Conservation (phyloP, 2,113 vertebrate species). For the Sylvietta virens region DNA sequence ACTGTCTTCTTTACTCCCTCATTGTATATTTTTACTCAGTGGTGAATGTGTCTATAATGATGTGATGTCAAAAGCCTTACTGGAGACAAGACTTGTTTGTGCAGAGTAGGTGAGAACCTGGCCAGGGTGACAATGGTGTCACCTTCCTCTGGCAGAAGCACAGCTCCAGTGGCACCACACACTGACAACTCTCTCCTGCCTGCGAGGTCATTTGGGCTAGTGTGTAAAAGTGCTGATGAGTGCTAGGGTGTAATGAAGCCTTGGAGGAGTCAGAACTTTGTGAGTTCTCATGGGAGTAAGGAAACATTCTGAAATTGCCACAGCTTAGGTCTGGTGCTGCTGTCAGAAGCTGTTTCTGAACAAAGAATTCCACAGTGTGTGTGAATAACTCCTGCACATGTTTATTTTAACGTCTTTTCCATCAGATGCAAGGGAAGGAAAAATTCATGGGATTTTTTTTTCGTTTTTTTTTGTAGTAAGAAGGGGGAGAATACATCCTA, state of each 20-base stretch:
- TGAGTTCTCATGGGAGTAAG: not conserved
- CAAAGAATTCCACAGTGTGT: not conserved
- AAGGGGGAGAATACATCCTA: not conserved
- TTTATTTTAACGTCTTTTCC: not conserved
- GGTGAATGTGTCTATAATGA: not conserved
- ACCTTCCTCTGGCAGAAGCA: not conserved
- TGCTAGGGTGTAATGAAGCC: not conserved
- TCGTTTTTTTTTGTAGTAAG: not conserved
- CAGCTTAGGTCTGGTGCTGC: not conserved
- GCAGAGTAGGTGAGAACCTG: not conserved
- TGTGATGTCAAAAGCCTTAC: not conserved
- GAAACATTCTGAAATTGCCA: not conserved
- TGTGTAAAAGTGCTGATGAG: not conserved
- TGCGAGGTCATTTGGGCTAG: not conserved
- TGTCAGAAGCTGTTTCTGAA: not conserved
- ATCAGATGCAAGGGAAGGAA: not conserved
- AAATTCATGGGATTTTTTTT: rapidly evolving
- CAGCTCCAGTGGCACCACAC: not conserved
- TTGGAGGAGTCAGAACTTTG: not conserved
- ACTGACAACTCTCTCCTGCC: not conserved
- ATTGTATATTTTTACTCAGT: not conserved
- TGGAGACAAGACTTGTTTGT: not conserved
- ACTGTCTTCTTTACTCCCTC: not conserved
- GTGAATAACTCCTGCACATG: not conserved
- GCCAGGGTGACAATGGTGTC: not conserved